Base-by-base conservation (phyloP, 2,888 invertebrate genomes). In the Podabrus alpinus region DNA sequence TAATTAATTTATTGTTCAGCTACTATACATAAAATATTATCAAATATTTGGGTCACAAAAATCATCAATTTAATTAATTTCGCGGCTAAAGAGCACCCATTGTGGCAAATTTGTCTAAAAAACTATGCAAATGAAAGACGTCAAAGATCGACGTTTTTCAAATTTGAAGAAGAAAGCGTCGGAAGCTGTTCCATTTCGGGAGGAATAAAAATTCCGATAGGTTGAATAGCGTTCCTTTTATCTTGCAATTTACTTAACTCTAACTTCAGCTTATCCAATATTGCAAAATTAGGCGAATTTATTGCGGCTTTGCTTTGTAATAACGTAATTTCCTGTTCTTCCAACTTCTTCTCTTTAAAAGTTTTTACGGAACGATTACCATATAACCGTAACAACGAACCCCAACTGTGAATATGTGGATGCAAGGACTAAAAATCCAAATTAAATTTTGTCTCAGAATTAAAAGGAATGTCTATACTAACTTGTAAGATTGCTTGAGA, bases 331-430 rank as follows among this genome's bases (percentile, higher is more conserved):
- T 97, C 95, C 85, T 97, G 96, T 82, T 97, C 97, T 83, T 97
- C 94, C 80, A 94, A 91, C 87, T 97, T 97, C 88, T 95, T 96
- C 86, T 97, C 97, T 84, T 96, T 96, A 84, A 96, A 94, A 76
- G 94, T 95, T 86, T 96, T 96, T 15, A 96, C 94, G 4, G 96
- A 96, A 59, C 94, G 92, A 82, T 95, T 96, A 70, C 97, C 98
- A 87, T 99, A 99, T 29, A 99, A 90, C 0, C 98, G 92, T 10
- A 99, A 88, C 64, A 99, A 90, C 0, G 98, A 97, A 71, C 98
- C 98, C 97, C 98, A 98, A 1, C 94, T 96, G 21, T 92, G 92
- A 70, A 99, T 95, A 86, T 98, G 96, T 0, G 99, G 98, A 89
- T 99, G 99, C 24, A 99, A 89, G 2, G 77, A 75, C 74, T 74